Evolutionary conservation across 1,140 invertebrate species (phyloP), one percentile per base, ranked within the genome.

Genomic region (Drosophila albomicans): DNA sequence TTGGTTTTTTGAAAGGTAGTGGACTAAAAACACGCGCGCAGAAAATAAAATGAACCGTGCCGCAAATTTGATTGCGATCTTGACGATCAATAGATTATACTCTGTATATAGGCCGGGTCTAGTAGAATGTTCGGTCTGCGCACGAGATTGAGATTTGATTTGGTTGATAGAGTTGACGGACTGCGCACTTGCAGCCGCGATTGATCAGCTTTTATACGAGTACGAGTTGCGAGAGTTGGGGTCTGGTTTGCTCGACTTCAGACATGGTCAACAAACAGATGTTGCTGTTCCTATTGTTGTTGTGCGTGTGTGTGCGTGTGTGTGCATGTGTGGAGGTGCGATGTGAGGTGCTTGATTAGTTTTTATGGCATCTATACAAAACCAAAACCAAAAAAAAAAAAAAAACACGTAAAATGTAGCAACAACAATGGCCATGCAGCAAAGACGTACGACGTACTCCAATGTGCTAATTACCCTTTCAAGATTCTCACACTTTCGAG

Each of bases 391-490:
- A 84, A 48, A 78, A 57, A 78, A 64, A 20, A 3, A 25, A 25
- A 25, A 25, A 25, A 25, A 25, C 20, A 25, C 20, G 20, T 25
- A 25, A 25, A 25, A 25, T 25, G 3, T 25, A 16, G 74, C 68
- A 71, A 80, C 54, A 71, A 64, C 59, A 38, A 32, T 15, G n/a
- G 20, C 7, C 20, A 32, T 35, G 10, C 13, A 4, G 28, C 16
- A 25, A 57, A 15, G 13, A 16, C 13, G 16, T 38, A 56, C 41
- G 46, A 49, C 51, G 20, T 54, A 65, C 45, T 35, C 32, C 35
- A n/a, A 88, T 81, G 85, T 88, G 85, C 54, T 88, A 88, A 88
- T 88, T 88, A 74, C 54, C 78, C 56, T 76, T 81, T 81, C 85
- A 85, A 88, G 86, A 88, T 88, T 88, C 85, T 89, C 85, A 78